Evolutionary conservation across 92 coral and sea anemone genomes (phyloP), one percentile per base, ranked within the genome.

Genomic region (Epizoanthus fatuus): DNA sequence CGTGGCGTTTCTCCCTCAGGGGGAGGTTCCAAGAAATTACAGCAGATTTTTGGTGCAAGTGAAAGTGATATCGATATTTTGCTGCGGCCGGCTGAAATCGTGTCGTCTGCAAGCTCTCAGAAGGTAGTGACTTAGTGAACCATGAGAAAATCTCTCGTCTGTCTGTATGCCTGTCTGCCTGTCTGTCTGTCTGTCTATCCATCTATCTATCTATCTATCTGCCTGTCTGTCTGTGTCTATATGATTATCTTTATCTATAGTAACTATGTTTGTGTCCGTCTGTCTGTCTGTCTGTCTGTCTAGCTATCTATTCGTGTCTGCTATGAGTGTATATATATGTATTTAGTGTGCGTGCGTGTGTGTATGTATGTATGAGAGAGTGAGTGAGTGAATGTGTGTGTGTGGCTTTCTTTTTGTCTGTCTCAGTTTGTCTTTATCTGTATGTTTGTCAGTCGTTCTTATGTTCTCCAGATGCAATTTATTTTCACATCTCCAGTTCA

Each of bases 31-130:
- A 96, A 95, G 89, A 96, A 96, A 77, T 88, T 96, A 13, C 99
- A 96, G 81, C 95, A 92, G 83, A 90, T 97, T 83, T 90, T 97
- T 77, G 99, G 99, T 29, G 99, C 99, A 44, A 97, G 99, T 80
- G 99, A 97, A 86, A 97, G 98, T 80, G 99, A 97, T 52, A 97
- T 97, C 55, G 99, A 97, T 74, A 92, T 94, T 84, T 72, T 94
- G 71, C 63, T 92, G 71, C 74, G 98, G 87, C 98, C 98, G 10
- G 98, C 95, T 3, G 98, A 94, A 59, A 94, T 94, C n/a, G 68
- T 92, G 15, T 92, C 95, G 5, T 77, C 82, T 22, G 86, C 98
- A 12, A 84, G 91, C 15, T 84, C 96, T 10, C 96, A 92, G 56
- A 90, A 79, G 80, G 98, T 49, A 49, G 13, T 49, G 53, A 49